These are phyloP conservation scores for Telmatherina bonti DNA, from an alignment of 2,797 vertebrate genomes.

Conservation along the genomic window DNA sequence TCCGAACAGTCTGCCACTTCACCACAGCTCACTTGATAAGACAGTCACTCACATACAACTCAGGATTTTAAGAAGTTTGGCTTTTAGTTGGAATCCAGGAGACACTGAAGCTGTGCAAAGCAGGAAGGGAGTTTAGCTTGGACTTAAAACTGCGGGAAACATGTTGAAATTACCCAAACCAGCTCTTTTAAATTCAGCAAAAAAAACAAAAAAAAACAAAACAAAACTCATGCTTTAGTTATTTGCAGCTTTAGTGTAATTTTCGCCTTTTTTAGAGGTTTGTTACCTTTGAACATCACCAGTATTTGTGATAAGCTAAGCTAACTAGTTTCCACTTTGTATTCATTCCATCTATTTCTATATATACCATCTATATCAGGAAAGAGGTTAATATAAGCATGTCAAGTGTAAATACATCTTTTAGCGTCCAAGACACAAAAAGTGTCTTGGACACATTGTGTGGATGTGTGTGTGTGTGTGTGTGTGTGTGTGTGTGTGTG, in stretches of 20 bases:
- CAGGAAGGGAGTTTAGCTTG: slow-evolving; percentile 2
- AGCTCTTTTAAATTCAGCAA: not conserved
- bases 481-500: too few relatives aligned
- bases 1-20: not conserved
- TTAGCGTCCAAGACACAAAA: not conserved
- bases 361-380: not conserved
- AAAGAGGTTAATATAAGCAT: not conserved
- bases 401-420: not conserved
- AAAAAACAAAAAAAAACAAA: too few relatives aligned
- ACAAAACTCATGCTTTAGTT: too few relatives aligned
- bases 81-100: not conserved
- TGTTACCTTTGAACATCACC: not conserved
- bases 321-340: not conserved
- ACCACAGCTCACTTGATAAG: not conserved
- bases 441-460: not conserved
- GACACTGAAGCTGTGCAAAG: not conserved
- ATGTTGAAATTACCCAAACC: not conserved
- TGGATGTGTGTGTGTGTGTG: too few relatives aligned
- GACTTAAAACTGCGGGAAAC: not conserved
- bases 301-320: not conserved
- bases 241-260: not conserved
- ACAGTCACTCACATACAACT: not conserved
- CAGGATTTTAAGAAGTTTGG: too few relatives aligned
- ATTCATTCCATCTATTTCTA: not conserved
- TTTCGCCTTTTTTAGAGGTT: too few relatives aligned